phyloP scores from a whole-genome alignment of 2,888 invertebrate genomes.

The Elegia similella region DNA sequence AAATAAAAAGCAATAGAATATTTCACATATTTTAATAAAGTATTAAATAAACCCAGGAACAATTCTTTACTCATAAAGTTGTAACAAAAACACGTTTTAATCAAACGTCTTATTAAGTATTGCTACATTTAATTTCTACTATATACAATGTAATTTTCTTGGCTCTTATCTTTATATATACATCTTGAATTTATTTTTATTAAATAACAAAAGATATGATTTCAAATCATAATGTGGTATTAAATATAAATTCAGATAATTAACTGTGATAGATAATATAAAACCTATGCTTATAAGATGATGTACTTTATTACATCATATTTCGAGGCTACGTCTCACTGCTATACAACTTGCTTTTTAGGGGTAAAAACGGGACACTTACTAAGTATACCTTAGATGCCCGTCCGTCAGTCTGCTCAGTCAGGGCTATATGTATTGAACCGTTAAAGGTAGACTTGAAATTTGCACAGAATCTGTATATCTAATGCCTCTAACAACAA shows the following conservation, averaged over 20 bases:
- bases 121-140: slow-evolving; percentile 22
- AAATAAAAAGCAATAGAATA: not conserved
- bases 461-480: too few species aligned
- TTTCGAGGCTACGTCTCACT: too few species aligned
- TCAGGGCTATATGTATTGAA: too few species aligned
- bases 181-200: not conserved
- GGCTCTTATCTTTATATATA: not conserved
- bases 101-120: not conserved
- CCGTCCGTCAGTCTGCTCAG: too few species aligned
- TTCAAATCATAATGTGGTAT: not conserved
- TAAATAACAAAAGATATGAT: not conserved
- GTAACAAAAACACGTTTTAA: slow-evolving; percentile 5
- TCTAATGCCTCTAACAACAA: too few species aligned
- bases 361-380: too few species aligned
- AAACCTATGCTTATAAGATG: not conserved
- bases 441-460: too few species aligned
- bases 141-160: slow-evolving; percentile 25
- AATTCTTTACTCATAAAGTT: slow-evolving; percentile 19
- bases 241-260: not conserved
- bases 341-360: too few species aligned
- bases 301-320: not conserved
- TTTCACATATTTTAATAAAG: slow-evolving; percentile 30
- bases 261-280: not conserved
- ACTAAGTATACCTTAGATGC: too few species aligned
- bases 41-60: slow-evolving; percentile 27